A percentile compares a stretch with the other conserved stretches of the same genome.
Evolutionary conservation across 2,888 invertebrate genomes (phyloP).

Genomic region (Mongoloraphidia duomilia): DNA sequence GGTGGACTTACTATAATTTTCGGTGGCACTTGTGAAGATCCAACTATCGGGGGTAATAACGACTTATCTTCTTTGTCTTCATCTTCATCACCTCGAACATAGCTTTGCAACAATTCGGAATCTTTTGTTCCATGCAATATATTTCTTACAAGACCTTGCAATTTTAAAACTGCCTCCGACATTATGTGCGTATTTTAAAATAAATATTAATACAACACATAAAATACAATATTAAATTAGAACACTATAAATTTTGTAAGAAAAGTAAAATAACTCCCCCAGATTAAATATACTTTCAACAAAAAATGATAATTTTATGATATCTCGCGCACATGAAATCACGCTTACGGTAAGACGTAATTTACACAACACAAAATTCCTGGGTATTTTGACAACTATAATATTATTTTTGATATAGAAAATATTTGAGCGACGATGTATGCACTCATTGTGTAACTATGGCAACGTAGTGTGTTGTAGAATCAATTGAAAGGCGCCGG

Average conservation of each 20-base stretch:
- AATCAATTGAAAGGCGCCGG: neutral
- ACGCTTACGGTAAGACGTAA: too few species aligned
- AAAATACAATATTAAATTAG: neutral
- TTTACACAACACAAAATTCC: too few species aligned
- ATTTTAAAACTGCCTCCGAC: conserved; percentile 29
- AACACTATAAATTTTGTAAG: neutral
- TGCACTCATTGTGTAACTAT: too few species aligned
- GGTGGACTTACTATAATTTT: conserved; percentile 4
- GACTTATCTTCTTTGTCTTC: conserved; percentile 21
- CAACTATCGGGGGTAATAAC: neutral
- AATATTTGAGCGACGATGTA: neutral
- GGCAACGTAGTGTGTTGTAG: neutral
- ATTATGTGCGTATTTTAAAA: conserved; percentile 2
- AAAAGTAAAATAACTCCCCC: neutral
- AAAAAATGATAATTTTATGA: too few species aligned
- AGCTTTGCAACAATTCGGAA: conserved; percentile 66
- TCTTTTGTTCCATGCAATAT: conserved; percentile 54
- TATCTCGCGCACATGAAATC: too few species aligned
- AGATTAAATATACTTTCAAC: neutral
- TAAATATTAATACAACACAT: neutral
- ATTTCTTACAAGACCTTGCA: conserved; percentile 36
- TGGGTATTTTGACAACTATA: too few species aligned
- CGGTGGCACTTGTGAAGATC: neutral
- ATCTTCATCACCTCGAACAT: conserved; percentile 52
- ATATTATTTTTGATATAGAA: too few species aligned